phyloP scores from a whole-genome alignment of 2,797 vertebrate species.

The Thalassophryne amazonica region DNA sequence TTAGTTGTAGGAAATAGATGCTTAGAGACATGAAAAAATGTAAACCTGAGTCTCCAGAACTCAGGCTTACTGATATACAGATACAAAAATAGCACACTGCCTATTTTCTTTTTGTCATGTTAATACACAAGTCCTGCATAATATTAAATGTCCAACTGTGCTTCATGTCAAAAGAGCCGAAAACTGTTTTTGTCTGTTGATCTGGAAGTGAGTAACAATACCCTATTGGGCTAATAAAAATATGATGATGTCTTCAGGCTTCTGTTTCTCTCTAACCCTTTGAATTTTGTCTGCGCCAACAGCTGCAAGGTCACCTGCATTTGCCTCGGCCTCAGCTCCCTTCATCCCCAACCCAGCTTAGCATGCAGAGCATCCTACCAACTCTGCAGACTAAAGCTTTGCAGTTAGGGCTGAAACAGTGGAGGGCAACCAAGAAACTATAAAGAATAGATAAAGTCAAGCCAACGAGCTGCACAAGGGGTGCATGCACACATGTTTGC shows the following conservation, averaged over 20 bases:
- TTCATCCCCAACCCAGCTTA: conserved; percentile 34
- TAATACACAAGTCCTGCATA: too few species aligned
- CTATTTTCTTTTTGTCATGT: too few species aligned
- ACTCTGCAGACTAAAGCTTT: conserved; percentile 36
- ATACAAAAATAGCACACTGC: too few species aligned
- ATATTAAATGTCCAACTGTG: conserved; percentile 10
- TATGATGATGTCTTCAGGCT: conserved; percentile 34
- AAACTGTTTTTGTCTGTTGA: conserved; percentile 21
- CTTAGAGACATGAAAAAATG: too few species aligned
- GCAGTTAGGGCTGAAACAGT: conserved; percentile 19
- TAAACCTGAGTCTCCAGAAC: too few species aligned
- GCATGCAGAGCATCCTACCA: conserved; percentile 30
- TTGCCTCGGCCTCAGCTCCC: conserved; percentile 38
- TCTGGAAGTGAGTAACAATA: conserved; percentile 27
- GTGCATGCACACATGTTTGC: neutral
- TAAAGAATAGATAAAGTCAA: conserved; percentile 32
- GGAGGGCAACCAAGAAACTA: conserved; percentile 19
- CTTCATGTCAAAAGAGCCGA: conserved; percentile 22
- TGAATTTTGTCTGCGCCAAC: conserved; percentile 19
- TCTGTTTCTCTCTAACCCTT: conserved; percentile 14
- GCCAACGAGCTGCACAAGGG: conserved; percentile 5
- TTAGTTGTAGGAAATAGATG: too few species aligned
- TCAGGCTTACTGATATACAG: too few species aligned
- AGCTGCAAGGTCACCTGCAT: conserved; percentile 58
- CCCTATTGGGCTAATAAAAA: conserved; percentile 35